phyloP scores from a whole-genome alignment of 2,888 invertebrate genomes.

The Ischnura elegans region DNA sequence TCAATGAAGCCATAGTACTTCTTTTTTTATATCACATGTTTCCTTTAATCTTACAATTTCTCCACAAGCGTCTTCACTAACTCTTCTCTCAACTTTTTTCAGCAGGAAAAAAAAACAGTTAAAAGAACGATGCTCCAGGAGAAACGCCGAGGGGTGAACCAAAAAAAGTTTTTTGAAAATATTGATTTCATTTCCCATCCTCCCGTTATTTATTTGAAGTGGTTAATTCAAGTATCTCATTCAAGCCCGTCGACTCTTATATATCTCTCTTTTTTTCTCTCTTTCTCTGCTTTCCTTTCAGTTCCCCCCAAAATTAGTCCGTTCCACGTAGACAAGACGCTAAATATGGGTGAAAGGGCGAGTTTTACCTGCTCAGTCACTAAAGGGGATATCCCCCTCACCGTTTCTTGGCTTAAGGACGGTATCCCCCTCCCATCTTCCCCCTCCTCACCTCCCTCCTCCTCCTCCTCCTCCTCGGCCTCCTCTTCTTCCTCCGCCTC shows the following conservation, averaged over 20 bases:
- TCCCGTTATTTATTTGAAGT: conserved; percentile 54
- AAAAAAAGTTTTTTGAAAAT: not conserved
- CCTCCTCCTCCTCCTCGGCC: not conserved
- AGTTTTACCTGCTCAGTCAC: conserved; percentile 87
- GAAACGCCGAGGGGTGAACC: not conserved
- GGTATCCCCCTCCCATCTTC: conserved; percentile 78
- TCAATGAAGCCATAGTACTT: not conserved
- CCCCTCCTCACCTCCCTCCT: conserved; percentile 73
- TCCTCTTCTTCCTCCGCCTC: conserved; percentile 53
- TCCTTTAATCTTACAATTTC: not conserved
- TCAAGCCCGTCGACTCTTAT: conserved; percentile 57
- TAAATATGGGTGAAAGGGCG: conserved; percentile 87
- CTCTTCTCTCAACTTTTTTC: conserved; percentile 39
- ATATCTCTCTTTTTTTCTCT: conserved; percentile 47
- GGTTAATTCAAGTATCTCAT: conserved; percentile 29
- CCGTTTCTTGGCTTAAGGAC: conserved; percentile 89
- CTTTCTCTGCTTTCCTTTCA: conserved; percentile 77
- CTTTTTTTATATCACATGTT: not conserved
- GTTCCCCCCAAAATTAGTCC: conserved; percentile 90
- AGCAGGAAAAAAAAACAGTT: not conserved
- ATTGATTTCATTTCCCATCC: conserved; percentile 20
- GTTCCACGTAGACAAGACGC: conserved; percentile 84
- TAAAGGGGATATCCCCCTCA: conserved; percentile 87
- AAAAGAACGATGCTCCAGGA: conserved; percentile 38
- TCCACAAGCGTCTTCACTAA: conserved; percentile 28